Conservation (phyloP, 2,797 vertebrate genomes). For the Glyptemys insculpta region DNA sequence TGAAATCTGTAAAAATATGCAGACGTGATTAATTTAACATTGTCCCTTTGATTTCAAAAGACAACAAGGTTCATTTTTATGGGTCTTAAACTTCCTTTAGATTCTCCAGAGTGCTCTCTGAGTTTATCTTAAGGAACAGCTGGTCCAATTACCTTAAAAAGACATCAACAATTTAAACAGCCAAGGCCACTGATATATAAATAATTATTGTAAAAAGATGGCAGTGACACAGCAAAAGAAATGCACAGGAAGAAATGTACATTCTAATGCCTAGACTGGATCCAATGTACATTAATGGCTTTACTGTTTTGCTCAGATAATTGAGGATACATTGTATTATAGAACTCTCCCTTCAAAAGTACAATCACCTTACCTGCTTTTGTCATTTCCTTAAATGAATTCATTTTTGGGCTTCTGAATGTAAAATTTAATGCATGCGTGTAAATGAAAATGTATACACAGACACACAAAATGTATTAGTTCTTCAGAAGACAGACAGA, state of each 20-base stretch:
- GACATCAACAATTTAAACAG: not conserved
- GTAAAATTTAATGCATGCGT: not conserved
- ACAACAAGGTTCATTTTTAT: not conserved
- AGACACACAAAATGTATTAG: not conserved
- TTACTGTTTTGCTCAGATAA: not conserved
- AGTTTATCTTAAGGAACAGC: not conserved
- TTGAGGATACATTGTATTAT: not conserved
- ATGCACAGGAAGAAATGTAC: rapidly evolving
- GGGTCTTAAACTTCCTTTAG: not conserved
- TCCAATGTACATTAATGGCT: not conserved
- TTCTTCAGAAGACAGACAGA: not conserved
- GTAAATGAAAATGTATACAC: not conserved
- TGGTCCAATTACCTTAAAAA: not conserved
- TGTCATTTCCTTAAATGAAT: not conserved
- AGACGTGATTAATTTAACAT: not conserved
- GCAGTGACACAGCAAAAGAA: not conserved
- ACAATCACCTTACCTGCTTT: not conserved
- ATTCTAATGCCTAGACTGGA: not conserved
- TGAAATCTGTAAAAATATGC: not conserved
- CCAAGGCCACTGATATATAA: not conserved
- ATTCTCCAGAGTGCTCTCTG: not conserved
- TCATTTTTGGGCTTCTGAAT: not conserved
- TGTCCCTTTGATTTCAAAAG: not conserved
- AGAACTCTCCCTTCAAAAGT: not conserved
- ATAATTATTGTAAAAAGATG: rapidly evolving